These are phyloP conservation scores for Auanema sp. DNA, from an alignment of 2,888 invertebrate species.

Conservation along the genomic window DNA sequence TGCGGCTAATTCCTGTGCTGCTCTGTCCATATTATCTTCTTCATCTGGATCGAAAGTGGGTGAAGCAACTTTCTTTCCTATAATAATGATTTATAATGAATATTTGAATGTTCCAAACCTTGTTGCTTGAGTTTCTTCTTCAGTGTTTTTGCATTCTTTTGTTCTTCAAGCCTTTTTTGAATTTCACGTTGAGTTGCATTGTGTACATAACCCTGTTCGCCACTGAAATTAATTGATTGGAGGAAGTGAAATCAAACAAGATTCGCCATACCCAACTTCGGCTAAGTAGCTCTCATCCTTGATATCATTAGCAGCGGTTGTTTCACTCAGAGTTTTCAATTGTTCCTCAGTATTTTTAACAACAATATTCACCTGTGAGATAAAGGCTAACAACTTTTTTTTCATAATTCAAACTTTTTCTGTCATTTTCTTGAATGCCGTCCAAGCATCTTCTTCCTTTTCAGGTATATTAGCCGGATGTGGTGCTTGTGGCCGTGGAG, in stretches of 20 bases:
- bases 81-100: constrained; percentile 1
- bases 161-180: constrained; percentile 47
- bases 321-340: constrained; percentile 51
- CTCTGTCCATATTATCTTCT: constrained; percentile 58
- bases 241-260: not conserved
- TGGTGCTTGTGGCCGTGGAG: constrained; percentile 42
- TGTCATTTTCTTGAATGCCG: constrained; percentile 60
- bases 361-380: constrained; percentile 35
- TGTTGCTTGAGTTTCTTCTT: constrained; percentile 58
- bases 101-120: constrained; percentile 14
- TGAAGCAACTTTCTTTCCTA: constrained; percentile 35
- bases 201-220: constrained; percentile 44
- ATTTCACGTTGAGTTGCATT: constrained; percentile 45
- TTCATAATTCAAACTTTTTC: constrained; percentile 41
- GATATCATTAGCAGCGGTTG: constrained; percentile 55
- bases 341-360: constrained; percentile 53
- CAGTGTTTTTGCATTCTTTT: constrained; percentile 53
- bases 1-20: constrained; percentile 57
- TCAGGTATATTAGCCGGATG: constrained; percentile 22
- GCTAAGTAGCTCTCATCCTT: constrained; percentile 59
- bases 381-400: constrained; percentile 13
- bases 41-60: constrained; percentile 51
- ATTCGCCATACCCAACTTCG: constrained; percentile 28
- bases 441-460: constrained; percentile 61
- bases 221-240: constrained; percentile 21